These are phyloP conservation scores for Sebastes variabilis DNA, from an alignment of 2,797 vertebrate genomes.

Conservation along the genomic window DNA sequence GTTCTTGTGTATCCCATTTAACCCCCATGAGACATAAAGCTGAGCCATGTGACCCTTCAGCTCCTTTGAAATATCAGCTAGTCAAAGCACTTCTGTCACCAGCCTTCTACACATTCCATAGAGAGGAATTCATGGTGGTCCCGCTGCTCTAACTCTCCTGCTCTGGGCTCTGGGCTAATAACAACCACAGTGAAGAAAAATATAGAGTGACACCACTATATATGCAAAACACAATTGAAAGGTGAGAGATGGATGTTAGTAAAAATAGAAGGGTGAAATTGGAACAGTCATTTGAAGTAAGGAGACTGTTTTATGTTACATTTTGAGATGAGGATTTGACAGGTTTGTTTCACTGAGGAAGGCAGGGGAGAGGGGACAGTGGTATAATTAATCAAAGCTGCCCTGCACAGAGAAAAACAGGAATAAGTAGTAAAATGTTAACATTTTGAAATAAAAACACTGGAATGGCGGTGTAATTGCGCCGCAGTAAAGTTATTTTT, in stretches of 20 bases:
- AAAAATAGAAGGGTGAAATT: constrained; percentile 33
- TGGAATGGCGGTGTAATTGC: not conserved
- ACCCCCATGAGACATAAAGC: constrained; percentile 15
- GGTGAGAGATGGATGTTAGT: not conserved
- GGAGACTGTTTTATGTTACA: not conserved
- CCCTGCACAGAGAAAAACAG: not conserved
- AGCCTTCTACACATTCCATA: constrained; percentile 15
- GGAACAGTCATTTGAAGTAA: not conserved
- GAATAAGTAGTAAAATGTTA: not conserved
- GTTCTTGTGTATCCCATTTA: not conserved
- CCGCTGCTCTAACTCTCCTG: not conserved
- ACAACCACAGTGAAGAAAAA: not conserved
- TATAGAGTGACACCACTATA: not conserved
- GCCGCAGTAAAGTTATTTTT: too few species aligned
- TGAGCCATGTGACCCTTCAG: constrained; percentile 26
- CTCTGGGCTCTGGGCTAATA: not conserved
- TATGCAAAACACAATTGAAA: constrained; percentile 7
- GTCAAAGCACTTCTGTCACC: constrained; percentile 21
- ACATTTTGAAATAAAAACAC: not conserved
- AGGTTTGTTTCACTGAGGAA: not conserved
- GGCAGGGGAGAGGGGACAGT: not conserved
- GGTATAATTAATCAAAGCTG: not conserved
- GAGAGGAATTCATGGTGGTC: constrained; percentile 22
- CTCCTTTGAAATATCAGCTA: constrained; percentile 39
- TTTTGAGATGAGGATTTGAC: not conserved